These are phyloP conservation scores for Scaptomyza polygonia DNA, from an alignment of 2,888 invertebrate species.

Conservation along the genomic window DNA sequence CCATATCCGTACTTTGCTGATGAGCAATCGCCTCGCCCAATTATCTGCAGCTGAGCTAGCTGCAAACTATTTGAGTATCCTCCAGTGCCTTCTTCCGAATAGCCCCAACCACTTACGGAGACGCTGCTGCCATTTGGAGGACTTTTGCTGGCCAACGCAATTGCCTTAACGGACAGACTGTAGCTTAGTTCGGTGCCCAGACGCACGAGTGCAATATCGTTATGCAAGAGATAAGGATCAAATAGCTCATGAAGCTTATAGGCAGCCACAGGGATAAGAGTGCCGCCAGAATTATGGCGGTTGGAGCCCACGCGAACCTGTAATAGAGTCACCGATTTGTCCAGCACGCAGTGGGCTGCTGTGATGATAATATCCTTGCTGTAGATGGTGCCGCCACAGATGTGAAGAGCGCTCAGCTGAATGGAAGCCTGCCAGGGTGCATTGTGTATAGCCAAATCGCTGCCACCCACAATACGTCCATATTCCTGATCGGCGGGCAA, in stretches of 20 bases:
- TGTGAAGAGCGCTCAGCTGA: slow-evolving; percentile 83
- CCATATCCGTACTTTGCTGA: slow-evolving; percentile 67
- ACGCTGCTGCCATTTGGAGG: slow-evolving; percentile 49
- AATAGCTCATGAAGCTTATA: slow-evolving; percentile 59
- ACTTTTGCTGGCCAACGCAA: slow-evolving; percentile 53
- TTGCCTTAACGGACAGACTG: slow-evolving; percentile 54
- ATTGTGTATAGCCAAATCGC: slow-evolving; percentile 59
- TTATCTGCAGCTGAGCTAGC: slow-evolving; percentile 53
- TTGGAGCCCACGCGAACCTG: slow-evolving; percentile 86
- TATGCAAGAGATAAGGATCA: slow-evolving; percentile 69
- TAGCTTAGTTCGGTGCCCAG: slow-evolving; percentile 49
- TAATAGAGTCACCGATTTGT: slow-evolving; percentile 50
- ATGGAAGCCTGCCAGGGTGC: slow-evolving; percentile 77
- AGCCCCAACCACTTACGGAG: slow-evolving; percentile 75
- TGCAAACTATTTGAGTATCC: slow-evolving; percentile 44
- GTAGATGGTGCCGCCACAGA: slow-evolving; percentile 86
- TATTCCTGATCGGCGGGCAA: slow-evolving; percentile 4
- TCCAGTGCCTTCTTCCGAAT: slow-evolving; percentile 25
- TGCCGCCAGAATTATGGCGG: slow-evolving; percentile 75
- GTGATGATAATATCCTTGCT: slow-evolving; percentile 85
- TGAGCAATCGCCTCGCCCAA: slow-evolving; percentile 54
- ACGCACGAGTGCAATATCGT: slow-evolving; percentile 86
- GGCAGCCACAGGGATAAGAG: slow-evolving; percentile 43
- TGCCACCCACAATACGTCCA: slow-evolving; percentile 78
- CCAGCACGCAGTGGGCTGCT: slow-evolving; percentile 84